Base-by-base conservation (phyloP, 2,888 invertebrate species). In the Zaprionus bogoriensis region DNA sequence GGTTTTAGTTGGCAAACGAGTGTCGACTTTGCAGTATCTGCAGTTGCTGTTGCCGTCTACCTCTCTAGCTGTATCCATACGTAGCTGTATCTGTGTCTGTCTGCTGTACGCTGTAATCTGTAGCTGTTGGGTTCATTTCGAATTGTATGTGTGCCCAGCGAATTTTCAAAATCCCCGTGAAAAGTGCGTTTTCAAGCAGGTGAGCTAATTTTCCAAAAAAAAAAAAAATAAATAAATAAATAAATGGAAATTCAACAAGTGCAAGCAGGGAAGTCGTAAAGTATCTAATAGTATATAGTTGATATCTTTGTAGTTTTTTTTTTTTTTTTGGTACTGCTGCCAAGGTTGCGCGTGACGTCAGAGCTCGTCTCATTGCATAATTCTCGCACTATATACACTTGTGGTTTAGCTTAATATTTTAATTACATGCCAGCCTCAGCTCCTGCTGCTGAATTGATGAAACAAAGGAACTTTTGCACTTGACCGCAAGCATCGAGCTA, bases 1-100 rank as follows among this genome's bases (percentile, higher is more conserved):
- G 45, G 52, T 60, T 78, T 86, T 67, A 87, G 86, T 87, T 87
- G 86, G 87, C 86, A 78, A 83, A 51, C 77, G 82, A 80, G 84
- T 87, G 88, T 88, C 88, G 88, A 88, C 87, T 87, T 88, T 77
- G 84, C 86, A 86, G 80, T 87, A 82, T 69, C 77, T 82, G 76
- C 71, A 62, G 61, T 66, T 70, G 55, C 52, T 77, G 57, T 62
- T 54, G 63, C 44, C 60, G 48, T 52, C 20, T 32, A 32, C 30
- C 30, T 45, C 32, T 47, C 25, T 61, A 36, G 42, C 42, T 36
- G 44, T 38, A 38, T 45, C 6, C 12, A 19, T 36, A 14, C 27
- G 25, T 25, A 25, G 25, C 25, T 30, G 14, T 32, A 32, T 14
- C 30, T 30, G 12, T 32, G 14, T 61, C 22, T 38, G 14, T 41